phyloP scores from a whole-genome alignment of 2,797 vertebrate genomes.

The Lacerta viridis region DNA sequence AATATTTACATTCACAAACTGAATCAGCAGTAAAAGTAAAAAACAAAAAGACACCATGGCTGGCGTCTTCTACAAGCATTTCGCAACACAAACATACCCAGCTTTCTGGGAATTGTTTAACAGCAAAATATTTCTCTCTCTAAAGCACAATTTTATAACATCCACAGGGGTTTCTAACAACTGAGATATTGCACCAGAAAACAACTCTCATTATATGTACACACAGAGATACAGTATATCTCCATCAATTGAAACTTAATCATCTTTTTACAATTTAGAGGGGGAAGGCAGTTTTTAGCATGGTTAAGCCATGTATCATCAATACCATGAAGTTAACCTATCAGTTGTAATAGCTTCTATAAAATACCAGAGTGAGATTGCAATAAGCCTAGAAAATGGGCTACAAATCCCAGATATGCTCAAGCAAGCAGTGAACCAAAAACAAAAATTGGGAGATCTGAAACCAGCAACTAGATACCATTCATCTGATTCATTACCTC shows the following conservation, averaged over 20 bases:
- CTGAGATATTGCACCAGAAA: conserved; percentile 55
- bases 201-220: conserved; percentile 69
- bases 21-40: not conserved
- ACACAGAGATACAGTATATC: conserved; percentile 66
- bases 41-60: too few relatives aligned
- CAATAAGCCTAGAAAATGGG: conserved; percentile 91
- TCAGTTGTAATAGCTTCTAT: conserved; percentile 91
- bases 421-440: conserved; percentile 89
- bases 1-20: not conserved
- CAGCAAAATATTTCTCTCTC: not conserved
- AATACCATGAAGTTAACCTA: conserved; percentile 87
- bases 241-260: conserved; percentile 79
- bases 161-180: conserved; percentile 53
- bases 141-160: not conserved
- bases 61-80: not conserved
- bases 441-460: conserved; percentile 89
- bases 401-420: conserved; percentile 91
- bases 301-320: conserved; percentile 86
- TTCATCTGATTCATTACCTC: conserved; percentile 84
- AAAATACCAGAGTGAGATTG: conserved; percentile 89
- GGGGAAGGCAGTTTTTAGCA: conserved; percentile 72
- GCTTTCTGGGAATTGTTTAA: conserved; percentile 19
- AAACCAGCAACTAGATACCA: conserved; percentile 84
- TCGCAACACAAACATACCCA: not conserved
- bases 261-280: conserved; percentile 80